phyloP scores from a whole-genome alignment of 1,140 invertebrate species.

The Eciton burchellii region DNA sequence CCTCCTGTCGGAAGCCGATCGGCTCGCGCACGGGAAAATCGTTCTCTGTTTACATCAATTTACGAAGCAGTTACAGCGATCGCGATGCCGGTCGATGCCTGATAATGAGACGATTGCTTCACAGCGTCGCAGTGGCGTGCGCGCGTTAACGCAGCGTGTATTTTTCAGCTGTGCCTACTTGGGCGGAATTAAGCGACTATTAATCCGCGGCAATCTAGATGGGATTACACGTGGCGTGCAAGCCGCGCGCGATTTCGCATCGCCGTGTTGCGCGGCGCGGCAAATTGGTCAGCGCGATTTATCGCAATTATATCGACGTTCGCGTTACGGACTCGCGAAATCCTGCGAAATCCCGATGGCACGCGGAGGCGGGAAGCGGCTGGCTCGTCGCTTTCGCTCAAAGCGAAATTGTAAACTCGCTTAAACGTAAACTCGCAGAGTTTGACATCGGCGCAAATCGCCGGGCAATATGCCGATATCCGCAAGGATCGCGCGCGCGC shows the following conservation, averaged over 20 bases:
- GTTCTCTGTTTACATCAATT: neutral
- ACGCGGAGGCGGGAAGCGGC: slow-evolving; percentile 50
- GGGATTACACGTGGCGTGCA: slow-evolving; percentile 54
- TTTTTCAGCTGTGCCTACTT: slow-evolving; percentile 52
- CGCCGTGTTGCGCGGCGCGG: slow-evolving; percentile 44
- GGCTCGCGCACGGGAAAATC: neutral
- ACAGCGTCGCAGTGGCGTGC: neutral
- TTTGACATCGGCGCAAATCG: slow-evolving; percentile 45
- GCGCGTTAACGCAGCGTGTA: slow-evolving; percentile 8
- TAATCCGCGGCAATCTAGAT: slow-evolving; percentile 57
- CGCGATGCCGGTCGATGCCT: neutral
- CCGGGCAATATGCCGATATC: slow-evolving; percentile 9
- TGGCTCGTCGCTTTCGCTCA: slow-evolving; percentile 36
- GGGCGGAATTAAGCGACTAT: slow-evolving; percentile 48
- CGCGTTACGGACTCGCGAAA: slow-evolving; percentile 44
- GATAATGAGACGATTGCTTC: slow-evolving; percentile 11
- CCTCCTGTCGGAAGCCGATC: neutral
- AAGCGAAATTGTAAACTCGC: slow-evolving; percentile 48
- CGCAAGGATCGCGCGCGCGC: neutral
- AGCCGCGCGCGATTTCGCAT: slow-evolving; percentile 52
- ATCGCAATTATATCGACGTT: slow-evolving; percentile 49
- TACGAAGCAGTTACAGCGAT: slow-evolving; percentile 11
- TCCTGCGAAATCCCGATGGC: slow-evolving; percentile 52
- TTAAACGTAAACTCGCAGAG: slow-evolving; percentile 43
- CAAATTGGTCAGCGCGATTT: slow-evolving; percentile 58